phyloP scores from a whole-genome alignment of 35 echinoderm and acorn worm species.

The Acanthaster planci region DNA sequence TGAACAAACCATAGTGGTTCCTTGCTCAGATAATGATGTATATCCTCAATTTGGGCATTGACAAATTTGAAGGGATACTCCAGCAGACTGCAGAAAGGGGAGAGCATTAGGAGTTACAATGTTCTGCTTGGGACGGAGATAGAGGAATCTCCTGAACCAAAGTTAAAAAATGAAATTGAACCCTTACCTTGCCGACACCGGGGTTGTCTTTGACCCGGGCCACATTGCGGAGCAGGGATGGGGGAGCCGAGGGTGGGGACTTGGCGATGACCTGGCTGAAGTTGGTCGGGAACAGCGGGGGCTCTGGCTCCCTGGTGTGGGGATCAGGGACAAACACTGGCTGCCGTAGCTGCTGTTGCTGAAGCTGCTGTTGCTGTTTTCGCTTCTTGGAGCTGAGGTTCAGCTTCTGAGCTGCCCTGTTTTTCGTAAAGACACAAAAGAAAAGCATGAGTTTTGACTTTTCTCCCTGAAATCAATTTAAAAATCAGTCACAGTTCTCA shows the following conservation, averaged over 20 bases:
- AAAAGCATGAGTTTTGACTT: not conserved
- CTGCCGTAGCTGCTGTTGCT: slow-evolving; percentile 6
- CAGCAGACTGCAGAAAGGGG: too few relatives aligned
- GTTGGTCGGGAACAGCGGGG: slow-evolving; percentile 94
- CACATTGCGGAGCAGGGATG: slow-evolving; percentile 80
- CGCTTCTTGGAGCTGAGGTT: slow-evolving; percentile 98
- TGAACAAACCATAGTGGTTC: too few relatives aligned
- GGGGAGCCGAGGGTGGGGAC: slow-evolving; percentile 78
- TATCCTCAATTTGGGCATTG: too few relatives aligned
- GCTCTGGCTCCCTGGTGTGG: slow-evolving; percentile 58
- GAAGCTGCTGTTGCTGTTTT: slow-evolving; percentile 21
- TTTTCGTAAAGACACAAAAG: slow-evolving; percentile 29
- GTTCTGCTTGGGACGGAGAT: too few relatives aligned
- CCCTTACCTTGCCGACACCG: slow-evolving; percentile 95
- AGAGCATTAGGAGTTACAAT: too few relatives aligned
- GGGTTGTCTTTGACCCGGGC: slow-evolving; percentile 87
- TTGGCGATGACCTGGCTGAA: slow-evolving; percentile 78
- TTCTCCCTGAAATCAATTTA: not conserved
- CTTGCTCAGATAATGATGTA: too few relatives aligned
- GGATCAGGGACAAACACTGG: slow-evolving; percentile 23
- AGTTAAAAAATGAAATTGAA: not conserved
- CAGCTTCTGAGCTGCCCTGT: slow-evolving; percentile 97
- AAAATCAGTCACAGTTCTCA: not conserved
- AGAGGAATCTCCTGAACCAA: not conserved
- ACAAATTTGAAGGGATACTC: too few relatives aligned